Evolutionary conservation across 2,113 vertebrate species (phyloP).

Genomic region (Orcinus orca): DNA sequence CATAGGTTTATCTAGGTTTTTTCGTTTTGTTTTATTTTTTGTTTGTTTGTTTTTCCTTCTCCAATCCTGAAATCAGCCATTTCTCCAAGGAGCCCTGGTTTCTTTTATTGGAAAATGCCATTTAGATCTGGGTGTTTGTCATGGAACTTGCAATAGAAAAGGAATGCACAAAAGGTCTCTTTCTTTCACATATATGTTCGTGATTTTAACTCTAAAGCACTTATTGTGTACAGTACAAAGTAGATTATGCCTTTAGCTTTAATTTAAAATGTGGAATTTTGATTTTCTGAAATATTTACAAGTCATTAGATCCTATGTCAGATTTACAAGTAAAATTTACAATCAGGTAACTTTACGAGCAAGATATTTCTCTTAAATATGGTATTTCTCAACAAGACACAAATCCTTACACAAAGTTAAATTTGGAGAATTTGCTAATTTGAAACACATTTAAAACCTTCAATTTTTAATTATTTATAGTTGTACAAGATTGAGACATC

Average conservation of each 20-base stretch:
- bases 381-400: background rate
- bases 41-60: background rate
- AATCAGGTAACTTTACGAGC: background rate
- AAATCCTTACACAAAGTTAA: background rate
- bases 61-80: background rate
- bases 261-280: background rate
- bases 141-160: background rate
- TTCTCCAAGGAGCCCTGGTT: background rate
- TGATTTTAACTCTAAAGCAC: background rate
- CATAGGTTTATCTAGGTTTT: background rate
- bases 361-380: background rate
- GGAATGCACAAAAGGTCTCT: background rate
- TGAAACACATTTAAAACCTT: background rate
- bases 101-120: background rate
- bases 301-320: background rate
- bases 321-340: background rate
- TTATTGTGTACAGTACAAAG: background rate
- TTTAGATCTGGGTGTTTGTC: background rate
- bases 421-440: background rate
- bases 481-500: background rate
- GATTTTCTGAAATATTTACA: conserved; percentile 22
- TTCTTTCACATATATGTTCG: background rate
- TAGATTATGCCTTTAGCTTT: background rate
- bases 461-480: background rate
- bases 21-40: background rate